These are phyloP conservation scores for Phrynosoma platyrhinos DNA, from an alignment of 2,113 vertebrate species.

Conservation along the genomic window DNA sequence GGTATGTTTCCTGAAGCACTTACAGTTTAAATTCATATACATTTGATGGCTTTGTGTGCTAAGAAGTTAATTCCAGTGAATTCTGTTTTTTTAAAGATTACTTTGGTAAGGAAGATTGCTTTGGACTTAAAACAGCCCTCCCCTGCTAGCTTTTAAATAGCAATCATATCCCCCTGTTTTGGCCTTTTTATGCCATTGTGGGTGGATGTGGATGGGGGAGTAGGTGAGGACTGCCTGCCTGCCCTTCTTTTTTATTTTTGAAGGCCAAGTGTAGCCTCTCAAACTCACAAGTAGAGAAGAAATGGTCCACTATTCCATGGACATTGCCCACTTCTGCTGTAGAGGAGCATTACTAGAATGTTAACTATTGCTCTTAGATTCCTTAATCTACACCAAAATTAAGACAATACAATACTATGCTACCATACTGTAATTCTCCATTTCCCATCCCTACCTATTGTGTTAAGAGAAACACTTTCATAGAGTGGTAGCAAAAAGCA, in stretches of 20 bases:
- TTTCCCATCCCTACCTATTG: not conserved
- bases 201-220: too few relatives aligned
- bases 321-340: not conserved
- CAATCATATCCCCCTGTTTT: too few relatives aligned
- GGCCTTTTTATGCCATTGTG: too few relatives aligned
- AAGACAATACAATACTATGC: not conserved
- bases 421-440: not conserved
- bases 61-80: not conserved
- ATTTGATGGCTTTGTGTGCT: too few relatives aligned
- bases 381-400: slow-evolving; percentile 3
- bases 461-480: slow-evolving; percentile 11
- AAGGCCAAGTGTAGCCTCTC: too few relatives aligned
- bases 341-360: not conserved
- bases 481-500: not conserved
- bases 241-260: too few relatives aligned
- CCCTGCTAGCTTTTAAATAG: too few relatives aligned
- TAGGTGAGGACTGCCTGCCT: too few relatives aligned
- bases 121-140: too few relatives aligned
- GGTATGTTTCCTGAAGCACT: not conserved
- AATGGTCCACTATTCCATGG: too few relatives aligned
- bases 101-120: too few relatives aligned
- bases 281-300: too few relatives aligned
- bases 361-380: slow-evolving; percentile 20
- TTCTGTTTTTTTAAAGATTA: not conserved
- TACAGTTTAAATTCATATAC: not conserved